These are phyloP conservation scores for Heliconius sara DNA, from an alignment of 2,888 invertebrate genomes.

Conservation along the genomic window DNA sequence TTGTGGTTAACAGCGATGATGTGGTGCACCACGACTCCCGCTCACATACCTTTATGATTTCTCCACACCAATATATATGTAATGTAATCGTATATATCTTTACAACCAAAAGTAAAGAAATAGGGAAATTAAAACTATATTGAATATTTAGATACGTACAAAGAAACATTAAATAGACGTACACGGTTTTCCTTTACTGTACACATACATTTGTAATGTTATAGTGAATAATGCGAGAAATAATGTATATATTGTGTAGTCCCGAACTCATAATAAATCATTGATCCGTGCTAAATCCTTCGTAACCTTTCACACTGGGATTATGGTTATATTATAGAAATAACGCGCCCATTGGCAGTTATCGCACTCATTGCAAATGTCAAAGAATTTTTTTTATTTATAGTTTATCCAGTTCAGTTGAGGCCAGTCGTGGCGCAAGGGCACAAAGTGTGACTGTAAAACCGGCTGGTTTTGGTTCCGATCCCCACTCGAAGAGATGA, in stretches of 20 bases:
- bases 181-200: slow-evolving; percentile 53
- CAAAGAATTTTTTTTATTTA: neutral
- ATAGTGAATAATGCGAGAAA: slow-evolving; percentile 71
- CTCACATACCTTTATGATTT: slow-evolving; percentile 27
- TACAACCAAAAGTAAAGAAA: neutral
- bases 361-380: slow-evolving; percentile 5
- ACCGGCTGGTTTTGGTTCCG: too few relatives aligned
- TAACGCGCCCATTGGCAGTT: slow-evolving; percentile 37
- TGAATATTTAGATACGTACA: slow-evolving; percentile 3
- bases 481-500: too few relatives aligned
- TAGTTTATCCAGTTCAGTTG: too few relatives aligned
- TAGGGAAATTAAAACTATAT: neutral
- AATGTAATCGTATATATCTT: neutral
- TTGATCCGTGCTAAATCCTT: slow-evolving; percentile 59
- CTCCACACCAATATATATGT: slow-evolving; percentile 9
- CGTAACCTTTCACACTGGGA: slow-evolving; percentile 40
- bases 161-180: neutral
- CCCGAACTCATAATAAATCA: slow-evolving; percentile 76
- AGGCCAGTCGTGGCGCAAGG: too few relatives aligned
- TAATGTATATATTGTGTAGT: slow-evolving; percentile 62
- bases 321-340: slow-evolving; percentile 41
- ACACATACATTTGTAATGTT: slow-evolving; percentile 65
- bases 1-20: slow-evolving; percentile 34
- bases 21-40: slow-evolving; percentile 37
- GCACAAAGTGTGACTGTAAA: too few relatives aligned